Evolutionary conservation across 2,113 vertebrate genomes (phyloP).

Genomic region (Heterotis niloticus): DNA sequence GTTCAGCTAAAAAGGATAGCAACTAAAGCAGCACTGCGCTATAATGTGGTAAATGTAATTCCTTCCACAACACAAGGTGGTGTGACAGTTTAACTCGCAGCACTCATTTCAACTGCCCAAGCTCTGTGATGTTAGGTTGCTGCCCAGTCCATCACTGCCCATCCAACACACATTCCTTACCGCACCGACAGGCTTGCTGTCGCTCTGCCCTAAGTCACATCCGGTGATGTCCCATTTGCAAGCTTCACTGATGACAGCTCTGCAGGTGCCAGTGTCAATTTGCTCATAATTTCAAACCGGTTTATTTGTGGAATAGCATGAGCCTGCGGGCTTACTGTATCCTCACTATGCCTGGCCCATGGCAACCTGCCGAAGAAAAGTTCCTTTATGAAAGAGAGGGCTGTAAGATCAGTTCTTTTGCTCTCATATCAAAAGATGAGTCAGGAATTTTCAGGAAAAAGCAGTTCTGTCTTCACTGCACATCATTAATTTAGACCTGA

Average conservation of each 20-base stretch:
- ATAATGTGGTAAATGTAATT: too few species aligned
- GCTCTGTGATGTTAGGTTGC: too few species aligned
- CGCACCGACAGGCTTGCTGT: neutral
- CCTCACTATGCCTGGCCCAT: neutral
- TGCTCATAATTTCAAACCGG: neutral
- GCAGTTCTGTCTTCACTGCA: neutral
- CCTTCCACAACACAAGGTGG: too few species aligned
- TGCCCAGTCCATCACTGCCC: too few species aligned
- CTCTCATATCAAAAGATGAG: neutral
- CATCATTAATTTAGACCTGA: conserved; percentile 55
- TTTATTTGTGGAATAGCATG: neutral
- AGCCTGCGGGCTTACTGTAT: neutral
- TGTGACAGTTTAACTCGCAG: too few species aligned
- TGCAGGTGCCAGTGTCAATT: neutral
- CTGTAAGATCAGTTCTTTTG: neutral
- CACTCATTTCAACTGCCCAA: too few species aligned
- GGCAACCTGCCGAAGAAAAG: neutral
- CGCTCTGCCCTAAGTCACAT: neutral
- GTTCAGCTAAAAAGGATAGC: too few species aligned
- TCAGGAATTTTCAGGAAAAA: neutral
- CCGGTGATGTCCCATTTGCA: neutral
- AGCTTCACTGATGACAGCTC: neutral
- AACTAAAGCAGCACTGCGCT: too few species aligned
- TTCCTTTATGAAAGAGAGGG: neutral
- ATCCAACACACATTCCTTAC: too few species aligned